Conservation (phyloP, 2,113 vertebrate genomes). For the Cardinalis cardinalis region DNA sequence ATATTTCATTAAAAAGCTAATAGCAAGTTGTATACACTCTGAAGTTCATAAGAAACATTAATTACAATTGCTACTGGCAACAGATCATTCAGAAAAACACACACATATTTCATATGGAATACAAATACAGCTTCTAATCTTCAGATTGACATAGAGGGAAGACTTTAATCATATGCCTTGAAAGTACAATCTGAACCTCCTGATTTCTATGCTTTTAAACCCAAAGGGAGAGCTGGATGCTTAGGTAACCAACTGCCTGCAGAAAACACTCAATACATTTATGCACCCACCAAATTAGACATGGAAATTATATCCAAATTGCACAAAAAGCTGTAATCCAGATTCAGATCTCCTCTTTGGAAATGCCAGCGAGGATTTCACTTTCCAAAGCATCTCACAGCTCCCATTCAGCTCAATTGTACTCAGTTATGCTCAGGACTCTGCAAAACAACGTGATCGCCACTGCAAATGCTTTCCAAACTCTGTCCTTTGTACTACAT, state of each 20-base stretch:
- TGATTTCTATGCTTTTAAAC: not conserved
- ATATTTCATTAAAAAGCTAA: slow-evolving; percentile 27
- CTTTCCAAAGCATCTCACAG: slow-evolving; percentile 39
- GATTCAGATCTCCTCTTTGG: slow-evolving; percentile 25
- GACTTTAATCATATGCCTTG: not conserved
- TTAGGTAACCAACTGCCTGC: slow-evolving; percentile 19
- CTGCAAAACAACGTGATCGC: not conserved
- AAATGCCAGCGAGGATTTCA: slow-evolving; percentile 37
- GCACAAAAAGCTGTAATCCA: slow-evolving; percentile 35
- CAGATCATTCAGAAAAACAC: not conserved
- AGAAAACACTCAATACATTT: slow-evolving; percentile 1
- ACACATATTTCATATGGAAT: not conserved
- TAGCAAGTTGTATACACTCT: not conserved
- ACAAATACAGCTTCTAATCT: not conserved
- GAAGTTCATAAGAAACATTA: not conserved
- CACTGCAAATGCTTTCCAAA: slow-evolving; percentile 33
- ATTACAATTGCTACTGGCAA: not conserved
- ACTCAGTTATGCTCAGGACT: slow-evolving; percentile 34
- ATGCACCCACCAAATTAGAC: slow-evolving; percentile 29
- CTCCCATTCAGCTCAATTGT: slow-evolving; percentile 42
- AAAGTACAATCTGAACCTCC: not conserved
- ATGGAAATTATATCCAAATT: slow-evolving; percentile 43
- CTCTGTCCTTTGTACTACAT: slow-evolving; percentile 12
- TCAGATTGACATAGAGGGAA: not conserved
- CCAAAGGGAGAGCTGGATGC: not conserved